Conservation (phyloP, 92 coral and sea anemone genomes). For the Micromussa lordhowensis region DNA sequence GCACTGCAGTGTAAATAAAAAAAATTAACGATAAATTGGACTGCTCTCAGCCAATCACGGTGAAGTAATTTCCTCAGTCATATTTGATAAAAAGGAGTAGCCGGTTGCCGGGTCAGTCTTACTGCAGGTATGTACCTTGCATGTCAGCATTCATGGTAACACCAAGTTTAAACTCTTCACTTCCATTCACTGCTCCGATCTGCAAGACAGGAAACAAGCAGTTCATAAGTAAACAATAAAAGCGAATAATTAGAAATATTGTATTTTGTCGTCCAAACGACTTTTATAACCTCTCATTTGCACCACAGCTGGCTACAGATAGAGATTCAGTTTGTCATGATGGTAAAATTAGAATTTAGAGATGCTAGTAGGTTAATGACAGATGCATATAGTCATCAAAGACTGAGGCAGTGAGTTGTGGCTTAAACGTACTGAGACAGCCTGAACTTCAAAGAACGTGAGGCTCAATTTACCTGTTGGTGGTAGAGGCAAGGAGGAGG, state of each 20-base stretch:
- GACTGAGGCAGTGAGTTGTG: not conserved
- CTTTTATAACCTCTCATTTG: not conserved
- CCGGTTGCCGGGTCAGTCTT: too few relatives aligned
- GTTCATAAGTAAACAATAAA: not conserved
- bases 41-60: too few relatives aligned
- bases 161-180: constrained; percentile 88
- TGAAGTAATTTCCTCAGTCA: too few relatives aligned
- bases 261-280: not conserved
- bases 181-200: constrained; percentile 97
- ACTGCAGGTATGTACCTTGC: constrained; percentile 65
- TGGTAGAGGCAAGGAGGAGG: not conserved
- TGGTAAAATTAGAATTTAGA: not conserved
- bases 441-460: not conserved
- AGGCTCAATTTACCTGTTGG: not conserved
- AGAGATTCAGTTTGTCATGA: not conserved
- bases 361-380: not conserved
- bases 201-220: constrained; percentile 16
- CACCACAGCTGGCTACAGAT: not conserved
- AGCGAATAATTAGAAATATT: not conserved
- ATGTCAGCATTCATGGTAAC: constrained; percentile 93
- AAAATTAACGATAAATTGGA: too few relatives aligned
- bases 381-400: not conserved
- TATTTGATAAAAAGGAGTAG: too few relatives aligned
- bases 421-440: not conserved
- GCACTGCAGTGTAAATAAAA: too few relatives aligned